Percentiles rank a stretch among this genome's conserved stretches.
Evolutionary conservation across 2,888 invertebrate species (phyloP).

Genomic region (Creontiades dilutus): DNA sequence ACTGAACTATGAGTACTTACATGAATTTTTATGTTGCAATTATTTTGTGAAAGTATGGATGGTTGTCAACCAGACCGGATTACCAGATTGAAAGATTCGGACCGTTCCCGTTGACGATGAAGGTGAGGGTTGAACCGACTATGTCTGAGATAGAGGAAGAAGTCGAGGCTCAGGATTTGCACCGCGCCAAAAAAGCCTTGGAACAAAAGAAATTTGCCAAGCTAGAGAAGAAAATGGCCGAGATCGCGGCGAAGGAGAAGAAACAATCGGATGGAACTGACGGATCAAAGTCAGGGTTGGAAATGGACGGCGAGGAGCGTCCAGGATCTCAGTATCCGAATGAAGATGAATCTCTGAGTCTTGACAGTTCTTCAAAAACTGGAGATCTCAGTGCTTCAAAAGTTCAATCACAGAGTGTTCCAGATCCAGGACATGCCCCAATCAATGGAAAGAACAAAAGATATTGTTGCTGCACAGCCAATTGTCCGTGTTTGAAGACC

Average conservation of each 20-base stretch:
- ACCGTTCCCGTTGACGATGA: constrained; percentile 73
- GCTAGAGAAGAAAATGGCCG: not conserved
- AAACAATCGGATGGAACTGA: not conserved
- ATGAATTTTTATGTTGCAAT: not conserved
- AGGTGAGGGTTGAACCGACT: constrained; percentile 37
- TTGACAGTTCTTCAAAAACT: not conserved
- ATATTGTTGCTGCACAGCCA: not conserved
- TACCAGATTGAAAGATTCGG: constrained; percentile 74
- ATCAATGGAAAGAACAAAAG: not conserved
- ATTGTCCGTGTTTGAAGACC: not conserved
- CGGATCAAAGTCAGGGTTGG: not conserved
- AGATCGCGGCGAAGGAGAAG: not conserved
- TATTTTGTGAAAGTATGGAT: constrained; percentile 71
- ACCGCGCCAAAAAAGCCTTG: not conserved
- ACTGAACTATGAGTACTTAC: no score
- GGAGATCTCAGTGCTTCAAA: not conserved
- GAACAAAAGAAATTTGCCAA: constrained; percentile 33
- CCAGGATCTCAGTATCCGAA: not conserved
- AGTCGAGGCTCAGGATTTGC: not conserved
- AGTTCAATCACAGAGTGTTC: not conserved
- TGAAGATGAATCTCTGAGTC: not conserved
- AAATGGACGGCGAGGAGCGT: not conserved
- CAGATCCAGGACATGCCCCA: not conserved
- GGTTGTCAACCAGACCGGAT: constrained; percentile 73
- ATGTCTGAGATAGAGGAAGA: constrained; percentile 35